Evolutionary conservation across 1,140 invertebrate genomes (phyloP).

Genomic region (Danaus melanippus): DNA sequence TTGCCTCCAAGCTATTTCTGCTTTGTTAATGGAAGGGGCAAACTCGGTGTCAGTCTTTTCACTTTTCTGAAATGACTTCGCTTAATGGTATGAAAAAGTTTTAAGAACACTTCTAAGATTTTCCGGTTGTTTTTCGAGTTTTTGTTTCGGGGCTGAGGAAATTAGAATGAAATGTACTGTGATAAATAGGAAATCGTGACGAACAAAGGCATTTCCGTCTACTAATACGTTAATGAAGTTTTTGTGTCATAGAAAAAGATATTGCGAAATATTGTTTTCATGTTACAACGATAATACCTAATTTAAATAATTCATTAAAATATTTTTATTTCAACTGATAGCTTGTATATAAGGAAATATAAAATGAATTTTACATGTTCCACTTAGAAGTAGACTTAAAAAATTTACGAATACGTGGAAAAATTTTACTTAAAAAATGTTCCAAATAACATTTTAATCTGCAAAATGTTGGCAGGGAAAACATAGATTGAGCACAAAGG

Average conservation of each 20-base stretch:
- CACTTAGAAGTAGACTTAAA: no score
- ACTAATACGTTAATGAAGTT: no score
- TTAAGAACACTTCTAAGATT: constrained; percentile 29
- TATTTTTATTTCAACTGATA: no score
- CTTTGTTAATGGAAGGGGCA: constrained; percentile 54
- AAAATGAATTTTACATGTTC: no score
- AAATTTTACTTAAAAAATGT: no score
- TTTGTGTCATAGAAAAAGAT: no score
- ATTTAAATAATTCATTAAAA: no score
- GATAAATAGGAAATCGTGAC: constrained; percentile 13
- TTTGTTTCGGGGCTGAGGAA: constrained; percentile 19
- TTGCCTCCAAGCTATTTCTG: constrained; percentile 40
- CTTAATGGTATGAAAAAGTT: constrained; percentile 46
- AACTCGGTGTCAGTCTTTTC: constrained; percentile 39
- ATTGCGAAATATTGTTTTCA: no score
- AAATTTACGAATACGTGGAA: no score
- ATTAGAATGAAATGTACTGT: constrained; percentile 30
- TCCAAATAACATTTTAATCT: constrained; percentile 5
- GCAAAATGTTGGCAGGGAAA: background rate
- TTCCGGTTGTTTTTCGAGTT: constrained; percentile 24
- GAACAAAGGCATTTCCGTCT: no score
- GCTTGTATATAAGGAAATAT: no score
- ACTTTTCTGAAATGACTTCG: constrained; percentile 46
- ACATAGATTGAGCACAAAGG: constrained; percentile 5
- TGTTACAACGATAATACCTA: no score